Conservation (phyloP, 2,888 invertebrate species). For the Sphinx pinastri region DNA sequence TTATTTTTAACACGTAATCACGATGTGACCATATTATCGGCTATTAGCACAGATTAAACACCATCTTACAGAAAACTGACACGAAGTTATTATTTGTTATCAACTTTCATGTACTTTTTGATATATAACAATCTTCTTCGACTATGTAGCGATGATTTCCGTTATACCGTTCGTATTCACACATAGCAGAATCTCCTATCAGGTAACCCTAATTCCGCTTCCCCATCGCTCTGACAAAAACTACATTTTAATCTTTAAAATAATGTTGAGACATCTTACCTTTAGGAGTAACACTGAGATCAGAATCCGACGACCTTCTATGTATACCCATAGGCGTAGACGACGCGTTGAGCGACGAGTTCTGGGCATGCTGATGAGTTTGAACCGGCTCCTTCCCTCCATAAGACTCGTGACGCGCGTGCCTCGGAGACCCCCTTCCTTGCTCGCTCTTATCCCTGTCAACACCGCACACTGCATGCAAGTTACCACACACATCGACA, state of each 20-base stretch:
- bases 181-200: too few species aligned
- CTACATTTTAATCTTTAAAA: not conserved
- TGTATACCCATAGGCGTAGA: constrained; percentile 85
- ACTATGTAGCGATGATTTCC: too few species aligned
- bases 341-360: constrained; percentile 72
- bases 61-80: too few species aligned
- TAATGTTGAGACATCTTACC: constrained; percentile 79
- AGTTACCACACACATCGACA: constrained; percentile 83
- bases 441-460: constrained; percentile 66
- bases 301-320: constrained; percentile 96
- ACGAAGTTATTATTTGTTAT: too few species aligned
- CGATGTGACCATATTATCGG: too few species aligned
- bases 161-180: too few species aligned
- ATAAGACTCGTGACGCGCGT: constrained; percentile 83
- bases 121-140: too few species aligned
- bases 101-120: too few species aligned
- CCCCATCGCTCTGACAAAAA: not conserved
- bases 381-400: constrained; percentile 72
- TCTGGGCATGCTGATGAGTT: constrained; percentile 56
- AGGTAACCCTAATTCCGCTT: too few species aligned
- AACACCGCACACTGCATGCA: constrained; percentile 82
- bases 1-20: too few species aligned
- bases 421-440: constrained; percentile 73
- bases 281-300: constrained; percentile 96
- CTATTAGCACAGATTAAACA: too few species aligned